phyloP scores from a whole-genome alignment of 2,797 vertebrate genomes.

The Oophaga sylvatica region DNA sequence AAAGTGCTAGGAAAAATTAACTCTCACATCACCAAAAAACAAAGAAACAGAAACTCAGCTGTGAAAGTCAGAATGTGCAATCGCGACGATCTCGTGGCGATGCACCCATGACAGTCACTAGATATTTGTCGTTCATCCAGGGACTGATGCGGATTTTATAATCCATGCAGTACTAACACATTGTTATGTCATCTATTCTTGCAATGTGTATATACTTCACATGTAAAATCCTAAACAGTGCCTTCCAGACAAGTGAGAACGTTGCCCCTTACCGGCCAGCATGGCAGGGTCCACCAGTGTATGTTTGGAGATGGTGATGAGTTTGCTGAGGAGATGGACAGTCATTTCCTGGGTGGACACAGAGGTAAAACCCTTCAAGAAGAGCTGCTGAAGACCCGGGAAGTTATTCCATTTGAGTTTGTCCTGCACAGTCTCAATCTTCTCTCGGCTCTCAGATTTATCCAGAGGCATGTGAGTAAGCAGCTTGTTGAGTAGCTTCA shows the following conservation, averaged over 20 bases:
- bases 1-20: too few species aligned
- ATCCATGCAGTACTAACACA: too few species aligned
- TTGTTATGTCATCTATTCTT: too few species aligned
- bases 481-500: constrained; percentile 93
- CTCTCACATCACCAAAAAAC: too few species aligned
- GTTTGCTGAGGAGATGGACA: constrained; percentile 95
- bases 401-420: constrained; percentile 97
- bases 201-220: too few species aligned
- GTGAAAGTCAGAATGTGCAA: too few species aligned
- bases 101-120: too few species aligned
- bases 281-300: constrained; percentile 91
- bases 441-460: constrained; percentile 89
- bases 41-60: too few species aligned
- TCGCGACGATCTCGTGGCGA: too few species aligned
- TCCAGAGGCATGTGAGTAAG: constrained; percentile 94
- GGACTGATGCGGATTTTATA: too few species aligned
- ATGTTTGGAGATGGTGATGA: constrained; percentile 91
- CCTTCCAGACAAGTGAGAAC: not conserved
- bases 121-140: too few species aligned
- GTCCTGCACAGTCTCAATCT: constrained; percentile 89
- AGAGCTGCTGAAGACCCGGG: constrained; percentile 94
- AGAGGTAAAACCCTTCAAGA: constrained; percentile 98
- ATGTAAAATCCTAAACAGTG: too few species aligned
- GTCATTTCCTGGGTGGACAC: constrained; percentile 96
- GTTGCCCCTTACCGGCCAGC: constrained; percentile 81